phyloP scores from a whole-genome alignment of 2,113 vertebrate genomes.

The Pandion haliaetus region DNA sequence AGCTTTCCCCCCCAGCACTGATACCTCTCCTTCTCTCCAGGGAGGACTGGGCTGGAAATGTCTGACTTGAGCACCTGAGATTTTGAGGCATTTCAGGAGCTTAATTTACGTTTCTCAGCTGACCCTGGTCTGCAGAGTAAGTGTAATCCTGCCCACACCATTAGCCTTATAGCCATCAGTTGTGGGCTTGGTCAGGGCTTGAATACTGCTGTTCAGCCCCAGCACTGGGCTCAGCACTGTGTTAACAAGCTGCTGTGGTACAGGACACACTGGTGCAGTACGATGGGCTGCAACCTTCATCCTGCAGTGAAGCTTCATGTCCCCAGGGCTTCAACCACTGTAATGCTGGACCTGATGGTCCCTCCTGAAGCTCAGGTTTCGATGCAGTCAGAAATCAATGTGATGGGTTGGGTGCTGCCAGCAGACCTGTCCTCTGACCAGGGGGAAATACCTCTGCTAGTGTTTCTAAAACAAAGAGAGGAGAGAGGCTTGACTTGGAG shows the following conservation, averaged over 20 bases:
- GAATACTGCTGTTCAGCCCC: not conserved
- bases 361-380: not conserved
- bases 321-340: not conserved
- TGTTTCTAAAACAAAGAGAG: not conserved
- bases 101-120: not conserved
- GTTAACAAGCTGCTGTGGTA: not conserved
- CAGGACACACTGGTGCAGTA: not conserved
- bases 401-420: not conserved
- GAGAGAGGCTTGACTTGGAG: not conserved
- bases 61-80: not conserved
- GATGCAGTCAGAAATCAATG: not conserved
- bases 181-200: not conserved
- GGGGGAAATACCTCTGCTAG: not conserved
- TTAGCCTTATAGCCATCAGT: not conserved
- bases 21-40: not conserved
- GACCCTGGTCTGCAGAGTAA: not conserved
- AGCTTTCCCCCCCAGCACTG: not conserved
- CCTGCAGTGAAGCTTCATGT: accelerated
- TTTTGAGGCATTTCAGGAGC: not conserved
- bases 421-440: not conserved
- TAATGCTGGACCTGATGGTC: not conserved
- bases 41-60: not conserved
- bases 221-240: not conserved
- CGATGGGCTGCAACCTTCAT: not conserved
- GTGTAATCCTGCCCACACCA: not conserved